Conservation (phyloP, 35 echinoderm and acorn worm genomes). For the Apostichopus californicus region DNA sequence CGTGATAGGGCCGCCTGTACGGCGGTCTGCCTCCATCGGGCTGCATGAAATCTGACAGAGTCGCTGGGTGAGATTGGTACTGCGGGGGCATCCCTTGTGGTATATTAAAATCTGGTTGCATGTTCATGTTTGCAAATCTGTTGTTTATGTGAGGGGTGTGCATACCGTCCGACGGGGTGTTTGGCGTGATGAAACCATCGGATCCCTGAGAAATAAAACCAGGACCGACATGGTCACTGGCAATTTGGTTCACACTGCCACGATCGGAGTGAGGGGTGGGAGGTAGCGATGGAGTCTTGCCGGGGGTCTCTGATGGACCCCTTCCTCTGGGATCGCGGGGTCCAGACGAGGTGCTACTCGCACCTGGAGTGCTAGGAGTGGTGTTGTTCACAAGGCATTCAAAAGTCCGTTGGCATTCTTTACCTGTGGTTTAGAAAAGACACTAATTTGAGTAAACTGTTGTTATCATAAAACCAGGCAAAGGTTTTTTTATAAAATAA, state of each 20-base stretch:
- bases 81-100: constrained; percentile 4
- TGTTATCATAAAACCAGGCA: too few species aligned
- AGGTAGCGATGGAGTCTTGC: constrained; percentile 27
- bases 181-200: constrained; percentile 30
- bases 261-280: constrained; percentile 53
- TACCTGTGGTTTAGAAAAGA: constrained; percentile 52
- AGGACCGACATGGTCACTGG: not conserved
- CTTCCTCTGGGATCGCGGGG: constrained; percentile 78
- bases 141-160: constrained; percentile 18
- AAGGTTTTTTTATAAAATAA: too few species aligned
- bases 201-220: constrained; percentile 31
- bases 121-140: constrained; percentile 48
- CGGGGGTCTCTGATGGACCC: constrained; percentile 51
- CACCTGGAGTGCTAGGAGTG: constrained; percentile 68
- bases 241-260: not conserved
- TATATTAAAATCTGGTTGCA: constrained; percentile 39
- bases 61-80: constrained; percentile 5
- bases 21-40: not conserved
- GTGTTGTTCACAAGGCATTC: constrained; percentile 81
- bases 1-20: not conserved
- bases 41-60: constrained; percentile 56
- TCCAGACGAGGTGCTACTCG: constrained; percentile 64
- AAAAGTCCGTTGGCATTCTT: constrained; percentile 91
- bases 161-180: constrained; percentile 50
- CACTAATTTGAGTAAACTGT: too few species aligned